Conservation (phyloP, 2,888 invertebrate genomes). For the Ceraclea dissimilis region DNA sequence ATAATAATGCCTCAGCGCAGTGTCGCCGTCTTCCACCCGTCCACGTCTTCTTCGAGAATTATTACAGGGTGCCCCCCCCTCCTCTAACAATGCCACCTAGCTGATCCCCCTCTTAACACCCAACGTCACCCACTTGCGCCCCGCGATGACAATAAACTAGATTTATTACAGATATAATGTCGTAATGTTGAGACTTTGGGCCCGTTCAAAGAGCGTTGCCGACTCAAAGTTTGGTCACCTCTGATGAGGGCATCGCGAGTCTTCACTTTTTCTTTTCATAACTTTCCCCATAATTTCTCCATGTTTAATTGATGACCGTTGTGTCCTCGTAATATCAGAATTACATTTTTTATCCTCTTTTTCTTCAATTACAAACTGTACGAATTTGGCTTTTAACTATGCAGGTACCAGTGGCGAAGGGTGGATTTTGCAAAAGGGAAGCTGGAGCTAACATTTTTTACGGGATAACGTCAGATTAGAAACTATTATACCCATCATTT, state of each 20-base stretch:
- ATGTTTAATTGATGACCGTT: constrained; percentile 19
- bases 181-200: constrained; percentile 27
- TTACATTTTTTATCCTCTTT: background rate
- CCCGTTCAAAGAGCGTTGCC: constrained; percentile 24
- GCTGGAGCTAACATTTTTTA: no score
- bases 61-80: constrained; percentile 34
- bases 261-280: constrained; percentile 14
- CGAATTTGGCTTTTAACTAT: no score
- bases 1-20: constrained; percentile 52
- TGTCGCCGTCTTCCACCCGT: constrained; percentile 35
- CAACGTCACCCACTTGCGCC: constrained; percentile 25
- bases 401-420: no score
- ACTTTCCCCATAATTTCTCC: background rate
- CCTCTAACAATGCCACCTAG: constrained; percentile 33
- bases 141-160: constrained; percentile 31
- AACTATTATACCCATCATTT: no score
- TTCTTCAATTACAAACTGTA: no score
- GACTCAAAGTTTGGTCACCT: constrained; percentile 24
- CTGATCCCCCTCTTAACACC: constrained; percentile 32
- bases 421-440: no score
- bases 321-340: constrained; percentile 1
- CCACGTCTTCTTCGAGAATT: constrained; percentile 43
- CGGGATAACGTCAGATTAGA: no score
- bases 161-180: constrained; percentile 27
- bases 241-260: constrained; percentile 13